Conservation (phyloP, 1,140 invertebrate species). For the Theocolax elegans region DNA sequence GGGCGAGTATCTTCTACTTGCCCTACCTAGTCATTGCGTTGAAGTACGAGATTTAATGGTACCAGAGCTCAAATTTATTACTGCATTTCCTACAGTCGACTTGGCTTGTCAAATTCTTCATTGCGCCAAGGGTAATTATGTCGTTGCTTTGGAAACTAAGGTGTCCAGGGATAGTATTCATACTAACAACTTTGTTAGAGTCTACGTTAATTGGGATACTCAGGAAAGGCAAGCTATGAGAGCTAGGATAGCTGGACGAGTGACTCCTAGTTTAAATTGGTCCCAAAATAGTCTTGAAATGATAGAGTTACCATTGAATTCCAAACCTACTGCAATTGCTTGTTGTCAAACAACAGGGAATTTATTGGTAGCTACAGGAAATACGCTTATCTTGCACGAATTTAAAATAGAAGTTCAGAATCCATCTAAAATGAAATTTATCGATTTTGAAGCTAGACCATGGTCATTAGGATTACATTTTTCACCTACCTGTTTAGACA, state of each 20-base stretch:
- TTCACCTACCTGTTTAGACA: constrained; percentile 64
- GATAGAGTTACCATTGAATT: constrained; percentile 74
- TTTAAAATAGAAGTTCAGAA: constrained; percentile 73
- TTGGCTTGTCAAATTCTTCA: constrained; percentile 71
- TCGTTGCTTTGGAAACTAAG: constrained; percentile 74
- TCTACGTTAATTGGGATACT: constrained; percentile 74
- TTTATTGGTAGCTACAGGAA: constrained; percentile 69
- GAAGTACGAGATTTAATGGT: constrained; percentile 71
- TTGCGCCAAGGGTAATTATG: constrained; percentile 72
- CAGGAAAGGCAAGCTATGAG: constrained; percentile 72
- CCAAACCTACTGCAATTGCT: constrained; percentile 70
- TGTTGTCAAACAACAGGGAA: constrained; percentile 76
- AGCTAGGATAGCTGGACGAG: constrained; percentile 76
- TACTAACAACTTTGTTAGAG: constrained; percentile 70
- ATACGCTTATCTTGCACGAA: constrained; percentile 69
- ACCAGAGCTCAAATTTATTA: constrained; percentile 65
- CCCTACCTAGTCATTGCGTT: constrained; percentile 71
- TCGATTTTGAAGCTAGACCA: constrained; percentile 74
- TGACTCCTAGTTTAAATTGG: constrained; percentile 73
- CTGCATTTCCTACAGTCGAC: constrained; percentile 74
- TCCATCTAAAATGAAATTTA: constrained; percentile 72
- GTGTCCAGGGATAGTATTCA: constrained; percentile 66
- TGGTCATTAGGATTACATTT: constrained; percentile 69
- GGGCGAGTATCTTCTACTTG: constrained; percentile 69
- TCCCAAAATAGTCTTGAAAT: constrained; percentile 73